Percentiles rank a stretch among this genome's conserved stretches.
These are phyloP conservation scores for Cartodere bifasciata DNA, from an alignment of 2,888 invertebrate genomes.

Conservation along the genomic window DNA sequence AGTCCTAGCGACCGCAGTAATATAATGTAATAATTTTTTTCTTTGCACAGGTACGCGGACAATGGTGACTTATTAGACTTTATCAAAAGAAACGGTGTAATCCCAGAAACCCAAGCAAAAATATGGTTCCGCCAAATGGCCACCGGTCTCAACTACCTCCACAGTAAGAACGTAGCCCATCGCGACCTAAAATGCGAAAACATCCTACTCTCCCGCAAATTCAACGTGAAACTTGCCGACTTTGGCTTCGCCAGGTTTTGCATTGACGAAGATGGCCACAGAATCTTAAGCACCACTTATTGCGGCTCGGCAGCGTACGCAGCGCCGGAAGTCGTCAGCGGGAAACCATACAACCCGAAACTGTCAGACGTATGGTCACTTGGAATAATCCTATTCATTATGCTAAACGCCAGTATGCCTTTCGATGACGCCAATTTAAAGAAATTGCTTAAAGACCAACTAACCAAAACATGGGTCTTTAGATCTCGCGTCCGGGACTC, in stretches of 20 bases:
- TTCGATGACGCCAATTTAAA: constrained; percentile 79
- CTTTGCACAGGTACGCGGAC: constrained; percentile 49
- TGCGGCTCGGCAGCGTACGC: constrained; percentile 97
- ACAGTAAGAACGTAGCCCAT: constrained; percentile 74
- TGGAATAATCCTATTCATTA: constrained; percentile 83
- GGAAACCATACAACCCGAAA: constrained; percentile 79
- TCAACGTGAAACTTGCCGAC: constrained; percentile 85
- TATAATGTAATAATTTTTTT: constrained; percentile 12
- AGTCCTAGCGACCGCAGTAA: constrained; percentile 8
- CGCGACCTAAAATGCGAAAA: constrained; percentile 93
- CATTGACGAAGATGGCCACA: constrained; percentile 54
- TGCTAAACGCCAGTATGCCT: constrained; percentile 90
- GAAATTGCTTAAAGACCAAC: constrained; percentile 73
- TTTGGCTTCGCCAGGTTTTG: constrained; percentile 87
- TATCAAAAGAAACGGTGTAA: constrained; percentile 62
- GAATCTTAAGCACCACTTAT: constrained; percentile 77
- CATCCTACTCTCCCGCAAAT: constrained; percentile 66
- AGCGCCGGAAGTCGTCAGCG: constrained; percentile 87
- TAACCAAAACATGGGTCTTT: constrained; percentile 67
- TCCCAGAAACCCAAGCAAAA: constrained; percentile 67
- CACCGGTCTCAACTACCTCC: constrained; percentile 71
- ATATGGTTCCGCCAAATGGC: constrained; percentile 81
- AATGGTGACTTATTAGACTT: constrained; percentile 83
- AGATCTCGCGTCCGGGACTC: constrained; percentile 54
- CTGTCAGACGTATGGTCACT: constrained; percentile 88